Percentiles rank a stretch among this genome's conserved stretches.
Evolutionary conservation across 2,888 invertebrate genomes (phyloP).

Genomic region (Euphydryas editha): DNA sequence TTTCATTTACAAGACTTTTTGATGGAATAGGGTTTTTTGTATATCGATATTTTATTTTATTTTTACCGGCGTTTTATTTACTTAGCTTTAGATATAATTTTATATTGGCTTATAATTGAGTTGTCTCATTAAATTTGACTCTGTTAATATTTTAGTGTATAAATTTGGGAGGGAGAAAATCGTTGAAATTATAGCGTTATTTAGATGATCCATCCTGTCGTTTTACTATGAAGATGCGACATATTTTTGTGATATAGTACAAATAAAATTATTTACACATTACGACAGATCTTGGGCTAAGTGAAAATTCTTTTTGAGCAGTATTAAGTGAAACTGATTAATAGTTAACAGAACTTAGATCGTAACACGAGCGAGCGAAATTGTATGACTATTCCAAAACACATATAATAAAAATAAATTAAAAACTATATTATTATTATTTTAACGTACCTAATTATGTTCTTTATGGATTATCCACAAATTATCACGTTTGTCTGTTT

Average conservation of each 20-base stretch:
- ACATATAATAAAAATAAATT: neutral
- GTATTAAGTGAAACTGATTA: slow-evolving; percentile 61
- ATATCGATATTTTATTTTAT: slow-evolving; percentile 15
- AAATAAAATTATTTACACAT: slow-evolving; percentile 68
- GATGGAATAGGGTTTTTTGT: slow-evolving; percentile 3
- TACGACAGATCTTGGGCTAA: slow-evolving; percentile 53
- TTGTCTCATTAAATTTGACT: slow-evolving; percentile 54
- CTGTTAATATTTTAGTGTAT: slow-evolving; percentile 57
- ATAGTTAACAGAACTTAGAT: slow-evolving; percentile 38
- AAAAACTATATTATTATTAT: neutral
- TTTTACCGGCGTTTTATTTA: slow-evolving; percentile 60
- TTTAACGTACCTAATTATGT: too few relatives aligned
- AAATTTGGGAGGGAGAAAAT: slow-evolving; percentile 30
- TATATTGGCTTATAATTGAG: slow-evolving; percentile 63
- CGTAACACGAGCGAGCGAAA: slow-evolving; percentile 8
- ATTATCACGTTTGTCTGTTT: neutral
- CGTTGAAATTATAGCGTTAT: slow-evolving; percentile 36
- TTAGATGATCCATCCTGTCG: slow-evolving; percentile 44
- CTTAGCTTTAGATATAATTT: slow-evolving; percentile 61
- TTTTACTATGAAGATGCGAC: slow-evolving; percentile 47
- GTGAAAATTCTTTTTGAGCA: slow-evolving; percentile 57
- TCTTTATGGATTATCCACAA: too few relatives aligned
- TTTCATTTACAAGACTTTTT: neutral
- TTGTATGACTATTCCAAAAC: neutral
- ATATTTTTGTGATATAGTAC: slow-evolving; percentile 78